Conservation (phyloP, 2,888 invertebrate genomes). For the Yponomeuta evonymella region DNA sequence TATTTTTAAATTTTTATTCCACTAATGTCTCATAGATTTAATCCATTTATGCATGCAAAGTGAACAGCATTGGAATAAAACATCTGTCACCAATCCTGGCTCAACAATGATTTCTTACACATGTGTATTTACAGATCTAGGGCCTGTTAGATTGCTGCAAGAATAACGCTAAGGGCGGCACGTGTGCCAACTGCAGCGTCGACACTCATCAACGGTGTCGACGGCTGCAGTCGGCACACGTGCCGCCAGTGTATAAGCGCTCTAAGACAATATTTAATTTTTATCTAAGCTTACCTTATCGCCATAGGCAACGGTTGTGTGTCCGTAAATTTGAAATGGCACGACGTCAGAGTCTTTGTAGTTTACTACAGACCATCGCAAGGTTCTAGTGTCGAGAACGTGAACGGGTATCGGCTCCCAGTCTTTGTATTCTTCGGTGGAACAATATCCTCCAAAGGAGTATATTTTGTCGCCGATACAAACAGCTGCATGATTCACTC, state of each 20-base stretch:
- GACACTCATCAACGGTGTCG: no score
- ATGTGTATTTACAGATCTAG: no score
- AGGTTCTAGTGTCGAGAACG: conserved; percentile 84
- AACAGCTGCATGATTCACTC: conserved; percentile 95
- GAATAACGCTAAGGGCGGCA: no score
- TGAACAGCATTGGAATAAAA: no score
- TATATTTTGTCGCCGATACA: conserved; percentile 86
- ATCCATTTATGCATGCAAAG: no score
- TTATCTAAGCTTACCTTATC: conserved; percentile 69
- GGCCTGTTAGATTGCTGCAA: not conserved
- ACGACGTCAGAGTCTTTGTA: conserved; percentile 71
- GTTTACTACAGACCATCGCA: conserved; percentile 76
- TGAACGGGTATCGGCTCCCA: conserved; percentile 91
- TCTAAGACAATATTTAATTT: not conserved
- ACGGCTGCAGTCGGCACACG: no score
- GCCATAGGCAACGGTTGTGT: conserved; percentile 89
- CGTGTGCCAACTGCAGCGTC: no score
- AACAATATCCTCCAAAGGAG: conserved; percentile 95
- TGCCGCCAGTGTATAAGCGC: not conserved
- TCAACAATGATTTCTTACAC: no score
- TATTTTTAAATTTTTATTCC: no score
- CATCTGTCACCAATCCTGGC: no score
- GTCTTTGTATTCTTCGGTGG: conserved; percentile 85
- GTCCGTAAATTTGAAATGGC: conserved; percentile 93
- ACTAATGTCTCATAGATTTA: no score